Base-by-base conservation (phyloP, 2,797 vertebrate genomes). In the Psittacula derbiana region DNA sequence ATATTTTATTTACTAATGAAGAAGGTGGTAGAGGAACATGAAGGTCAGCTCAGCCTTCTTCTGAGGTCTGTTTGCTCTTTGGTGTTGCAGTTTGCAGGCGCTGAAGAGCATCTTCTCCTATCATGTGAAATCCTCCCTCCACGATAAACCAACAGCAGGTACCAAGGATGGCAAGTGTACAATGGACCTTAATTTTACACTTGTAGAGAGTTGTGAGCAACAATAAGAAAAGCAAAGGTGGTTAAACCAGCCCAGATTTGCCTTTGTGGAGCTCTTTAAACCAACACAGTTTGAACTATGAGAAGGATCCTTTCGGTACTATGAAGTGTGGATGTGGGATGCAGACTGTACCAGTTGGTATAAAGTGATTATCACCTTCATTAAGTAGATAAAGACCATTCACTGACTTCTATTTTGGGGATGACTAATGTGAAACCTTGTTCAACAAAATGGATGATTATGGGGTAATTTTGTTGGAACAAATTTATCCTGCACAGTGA, bases 401-500 rank as follows among this genome's bases (percentile, higher is more conserved):
- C 88, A 12, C 74, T 43, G 84, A 44, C 87, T 95, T 70, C 87
- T 67, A 21, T 93, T 97, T 84, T 74, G 31, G 64, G 76, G 67
- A 81, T 92, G 92, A 86, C 80, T 90, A 90, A 92, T 88, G 73
- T 57, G 93, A 81, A 84, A 44, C 80, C 72, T 23, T 52, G 8
- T 47, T 90, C 73, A 64, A 57, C 82, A 44, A 73, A 70, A 92
- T 0, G 33, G 55, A 70, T 73, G 90, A 93, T 92, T 89, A 95
- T 55, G 83, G 91, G 90, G 81, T 92, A 90, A 94, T 95, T 96
- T 93, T 90, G 91, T 94, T 91, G 83, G 88, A 96, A 80, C 66
- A 85, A 61, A 52, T 95, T 71, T 82, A 9, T 81, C 80, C 64
- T 8, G 80, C 36, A 4, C 85, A 43, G 88, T 75, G 90, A 80